These are phyloP conservation scores for Chiloscyllium punctatum DNA, from an alignment of 2,797 vertebrate species.

Conservation along the genomic window DNA sequence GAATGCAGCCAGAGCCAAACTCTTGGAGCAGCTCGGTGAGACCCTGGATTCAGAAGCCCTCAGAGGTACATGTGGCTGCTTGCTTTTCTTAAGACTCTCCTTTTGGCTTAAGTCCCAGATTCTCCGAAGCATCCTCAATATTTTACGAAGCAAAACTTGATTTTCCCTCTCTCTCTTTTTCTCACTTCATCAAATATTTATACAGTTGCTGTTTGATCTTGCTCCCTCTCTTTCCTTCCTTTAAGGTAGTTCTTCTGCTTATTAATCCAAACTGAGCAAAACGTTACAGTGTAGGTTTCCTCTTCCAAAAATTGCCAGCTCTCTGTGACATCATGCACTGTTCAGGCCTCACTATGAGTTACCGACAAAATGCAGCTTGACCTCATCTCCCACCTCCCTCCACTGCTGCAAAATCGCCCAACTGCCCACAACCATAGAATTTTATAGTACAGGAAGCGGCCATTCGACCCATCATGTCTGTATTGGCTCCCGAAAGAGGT, in stretches of 20 bases:
- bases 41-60: conserved; percentile 47
- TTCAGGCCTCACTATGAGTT: not conserved
- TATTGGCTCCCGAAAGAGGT: too few relatives aligned
- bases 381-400: too few relatives aligned
- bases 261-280: not conserved
- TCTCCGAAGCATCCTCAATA: not conserved
- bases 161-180: not conserved
- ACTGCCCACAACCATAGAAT: too few relatives aligned
- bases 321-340: not conserved
- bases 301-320: not conserved
- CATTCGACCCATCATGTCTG: too few relatives aligned
- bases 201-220: not conserved
- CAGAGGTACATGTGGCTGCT: conserved; percentile 36
- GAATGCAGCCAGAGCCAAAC: conserved; percentile 66
- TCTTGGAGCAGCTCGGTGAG: conserved; percentile 69
- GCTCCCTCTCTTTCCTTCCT: not conserved
- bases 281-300: too few relatives aligned
- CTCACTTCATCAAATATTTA: not conserved
- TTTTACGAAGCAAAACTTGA: not conserved
- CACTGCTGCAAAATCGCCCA: too few relatives aligned
- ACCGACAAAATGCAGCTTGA: not conserved
- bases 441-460: too few relatives aligned
- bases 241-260: not conserved
- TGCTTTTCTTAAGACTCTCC: not conserved
- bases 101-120: not conserved